Conservation (phyloP, 2,113 vertebrate species). For the Neomonachus schauinslandi region DNA sequence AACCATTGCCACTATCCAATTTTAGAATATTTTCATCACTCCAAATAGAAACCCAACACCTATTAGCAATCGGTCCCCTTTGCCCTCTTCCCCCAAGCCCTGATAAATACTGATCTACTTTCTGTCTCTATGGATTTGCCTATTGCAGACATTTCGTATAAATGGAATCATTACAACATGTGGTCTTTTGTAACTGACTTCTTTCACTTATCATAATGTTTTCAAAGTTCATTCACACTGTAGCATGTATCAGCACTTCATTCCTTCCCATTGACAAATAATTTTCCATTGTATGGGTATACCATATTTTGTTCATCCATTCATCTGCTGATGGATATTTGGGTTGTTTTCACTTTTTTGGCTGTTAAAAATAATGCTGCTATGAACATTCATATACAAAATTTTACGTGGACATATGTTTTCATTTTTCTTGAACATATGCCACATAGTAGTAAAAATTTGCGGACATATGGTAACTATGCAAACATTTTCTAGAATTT, state of each 20-base stretch:
- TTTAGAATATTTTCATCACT: neutral
- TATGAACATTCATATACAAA: neutral
- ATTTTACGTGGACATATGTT: neutral
- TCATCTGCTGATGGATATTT: neutral
- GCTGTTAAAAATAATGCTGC: neutral
- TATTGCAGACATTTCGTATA: neutral
- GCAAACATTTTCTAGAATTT: neutral
- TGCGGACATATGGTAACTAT: neutral
- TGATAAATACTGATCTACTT: neutral
- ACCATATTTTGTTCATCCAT: neutral
- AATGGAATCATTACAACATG: neutral
- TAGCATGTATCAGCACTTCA: neutral
- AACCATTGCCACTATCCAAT: neutral
- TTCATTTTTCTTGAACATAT: conserved; percentile 30
- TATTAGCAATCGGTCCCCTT: neutral
- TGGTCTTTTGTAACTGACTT: neutral
- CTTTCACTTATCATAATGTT: neutral
- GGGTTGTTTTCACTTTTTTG: neutral
- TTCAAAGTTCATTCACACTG: neutral
- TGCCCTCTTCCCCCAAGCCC: neutral
- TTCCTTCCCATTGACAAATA: conserved; percentile 32
- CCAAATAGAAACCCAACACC: neutral
- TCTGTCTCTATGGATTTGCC: neutral
- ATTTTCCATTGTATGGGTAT: neutral
- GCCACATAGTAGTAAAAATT: neutral